Base-by-base conservation (phyloP, 2,113 vertebrate species). In the Syrrhaptes paradoxus region DNA sequence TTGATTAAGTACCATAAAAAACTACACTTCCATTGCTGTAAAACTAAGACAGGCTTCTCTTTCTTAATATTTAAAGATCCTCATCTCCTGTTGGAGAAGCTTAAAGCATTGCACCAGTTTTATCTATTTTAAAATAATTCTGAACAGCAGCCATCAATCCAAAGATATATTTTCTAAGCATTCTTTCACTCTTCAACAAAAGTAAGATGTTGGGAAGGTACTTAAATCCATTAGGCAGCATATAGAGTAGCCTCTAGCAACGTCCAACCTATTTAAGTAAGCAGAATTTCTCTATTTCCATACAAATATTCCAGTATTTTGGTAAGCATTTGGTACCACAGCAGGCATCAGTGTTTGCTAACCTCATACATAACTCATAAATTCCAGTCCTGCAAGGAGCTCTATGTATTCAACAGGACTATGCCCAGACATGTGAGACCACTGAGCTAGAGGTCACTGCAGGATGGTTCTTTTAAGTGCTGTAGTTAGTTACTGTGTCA, bases 11-110 rank as follows among this genome's bases (percentile, higher is more conserved):
- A 80, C 59, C 91, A 90, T 87, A 52, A 95, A 94, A 94, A 87
- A 85, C 85, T 90, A 81, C 7, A 32, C 25, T 79, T 94, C 41
- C n/a, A 46, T 36, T 78, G 84, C 80, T 79, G 38, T 72, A 92
- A 92, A 90, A 74, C 87, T 80, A 72, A 92, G 91, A 83, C 55
- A 94, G 83, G 41, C 24, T 94, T 85, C 72, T 72, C 55, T 81
- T 94, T 81, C 93, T 95, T 95, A 91, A 75, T 94, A 92, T 95
- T 95, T 95, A 89, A 93, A 95, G 85, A 92, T 68, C 87, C 9
- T 45, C 43, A n/a, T 80, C 73, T 93, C 87, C 79, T 90, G 41
- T 43, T 77, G 72, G 63, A 90, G 68, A 96, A 95, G 52, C 92
- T 93, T 93, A 92, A 91, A 95, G 71, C 66, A 90, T 85, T 93